Base-by-base conservation (phyloP, 2,888 invertebrate species). In the Baccha elongata region DNA sequence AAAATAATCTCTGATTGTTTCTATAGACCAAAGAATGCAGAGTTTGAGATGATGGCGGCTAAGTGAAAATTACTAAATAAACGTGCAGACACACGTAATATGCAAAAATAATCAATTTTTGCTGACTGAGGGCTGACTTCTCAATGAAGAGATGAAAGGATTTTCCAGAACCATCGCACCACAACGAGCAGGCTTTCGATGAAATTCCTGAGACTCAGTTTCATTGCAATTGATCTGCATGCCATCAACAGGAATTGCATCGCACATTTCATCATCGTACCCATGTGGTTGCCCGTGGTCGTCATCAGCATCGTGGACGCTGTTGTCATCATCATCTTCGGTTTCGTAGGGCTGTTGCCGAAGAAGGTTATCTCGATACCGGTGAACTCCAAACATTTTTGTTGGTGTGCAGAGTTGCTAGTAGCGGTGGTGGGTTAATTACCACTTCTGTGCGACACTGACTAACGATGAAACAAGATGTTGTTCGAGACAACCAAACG, bases 71-170 rank as follows among this genome's bases (percentile, higher is more conserved):
- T 78, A 78, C 48, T 68, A 52, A 73, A 78, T 48, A 62, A 78
- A 73, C 72, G 78, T 73, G 67, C 53, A 76, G 67, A 46, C 53
- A 67, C 65, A 83, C 67, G 78, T 78, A 68, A 83, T 83, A 83
- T 83, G 83, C 72, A 83, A 83, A 83, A 83, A 83, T 83, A 76
- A 72, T 83, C 78, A 76, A 78, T 73, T 83, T 46, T 26, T 44
- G 67, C 62, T 71, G 64, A 35, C 71, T 67, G 26, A 42, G 17
- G 46, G 35, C 60, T 50, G 65, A 76, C 81, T 81, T 71, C 71
- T 72, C 76, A 76, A 72, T 72, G 81, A 78, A 83, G 72, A 76
- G 83, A 83, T 83, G 78, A 73, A 83, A 83, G 78, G 83, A 83
- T 83, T 83, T 83, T 83, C 78, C 64, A 78, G 83, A 83, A 83